A percentile compares a stretch with the other conserved stretches of the same genome.
These are phyloP conservation scores for Drosophila arawakana DNA, from an alignment of 1,140 invertebrate genomes.

Conservation along the genomic window DNA sequence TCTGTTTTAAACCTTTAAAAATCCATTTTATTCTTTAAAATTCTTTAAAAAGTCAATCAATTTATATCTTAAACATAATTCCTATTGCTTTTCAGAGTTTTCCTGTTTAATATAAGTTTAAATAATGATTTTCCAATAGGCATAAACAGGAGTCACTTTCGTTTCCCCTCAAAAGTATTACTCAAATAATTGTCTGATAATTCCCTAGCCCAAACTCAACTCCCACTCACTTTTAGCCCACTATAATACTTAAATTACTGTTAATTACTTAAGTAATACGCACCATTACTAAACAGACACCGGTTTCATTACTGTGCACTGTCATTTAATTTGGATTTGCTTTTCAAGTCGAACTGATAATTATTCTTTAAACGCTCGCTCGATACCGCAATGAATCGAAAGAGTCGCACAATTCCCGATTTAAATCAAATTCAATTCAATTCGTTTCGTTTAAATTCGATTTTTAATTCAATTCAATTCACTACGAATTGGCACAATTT, in stretches of 20 bases:
- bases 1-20: no score
- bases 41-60: no score
- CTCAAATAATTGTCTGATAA: not conserved
- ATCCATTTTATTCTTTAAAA: no score
- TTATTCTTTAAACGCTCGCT: constrained; percentile 50
- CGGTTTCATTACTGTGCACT: constrained; percentile 84
- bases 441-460: not conserved
- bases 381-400: constrained; percentile 26
- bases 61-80: no score
- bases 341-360: constrained; percentile 71
- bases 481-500: constrained; percentile 21
- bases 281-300: constrained; percentile 85
- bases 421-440: constrained; percentile 16
- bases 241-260: not conserved
- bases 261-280: constrained; percentile 51
- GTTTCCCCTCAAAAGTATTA: no score
- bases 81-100: no score
- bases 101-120: no score
- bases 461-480: constrained; percentile 14
- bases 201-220: not conserved
- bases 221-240: not conserved
- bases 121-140: no score
- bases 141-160: no score
- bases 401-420: constrained; percentile 39
- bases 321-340: constrained; percentile 82